Conservation (phyloP, 2,888 invertebrate genomes). For the Polyommatus iphigenia region DNA sequence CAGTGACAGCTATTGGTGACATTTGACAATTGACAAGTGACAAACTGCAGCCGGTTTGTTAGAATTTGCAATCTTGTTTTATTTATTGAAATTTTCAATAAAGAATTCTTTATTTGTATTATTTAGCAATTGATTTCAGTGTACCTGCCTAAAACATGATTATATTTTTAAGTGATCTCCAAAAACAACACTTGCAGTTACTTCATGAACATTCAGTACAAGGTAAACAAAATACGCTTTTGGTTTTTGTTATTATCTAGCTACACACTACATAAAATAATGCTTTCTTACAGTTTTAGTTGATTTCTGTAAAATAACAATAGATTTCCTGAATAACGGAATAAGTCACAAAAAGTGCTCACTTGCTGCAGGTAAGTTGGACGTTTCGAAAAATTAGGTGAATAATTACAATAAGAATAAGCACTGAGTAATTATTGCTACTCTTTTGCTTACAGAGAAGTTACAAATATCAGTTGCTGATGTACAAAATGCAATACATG, state of each 20-base stretch:
- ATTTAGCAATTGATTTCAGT: neutral
- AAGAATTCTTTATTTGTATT: neutral
- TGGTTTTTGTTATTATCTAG: neutral
- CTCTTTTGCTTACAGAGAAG: constrained; percentile 74
- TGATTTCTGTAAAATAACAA: constrained; percentile 85
- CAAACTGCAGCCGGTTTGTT: neutral
- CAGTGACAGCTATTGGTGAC: no score
- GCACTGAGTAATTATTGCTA: neutral
- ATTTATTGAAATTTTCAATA: neutral
- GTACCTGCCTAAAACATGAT: constrained; percentile 60
- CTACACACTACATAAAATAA: constrained; percentile 1
- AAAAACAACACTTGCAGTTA: constrained; percentile 66
- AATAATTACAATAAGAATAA: neutral
- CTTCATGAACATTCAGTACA: constrained; percentile 63
- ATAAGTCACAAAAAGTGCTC: constrained; percentile 82
- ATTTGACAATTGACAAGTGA: neutral
- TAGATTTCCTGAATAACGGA: constrained; percentile 84
- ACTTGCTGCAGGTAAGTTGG: constrained; percentile 78
- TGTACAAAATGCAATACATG: constrained; percentile 85
- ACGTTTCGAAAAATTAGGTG: neutral
- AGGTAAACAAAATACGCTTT: constrained; percentile 48
- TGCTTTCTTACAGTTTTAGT: constrained; percentile 79
- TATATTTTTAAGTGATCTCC: constrained; percentile 70
- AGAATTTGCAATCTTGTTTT: neutral
- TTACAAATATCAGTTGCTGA: constrained; percentile 74